Base-by-base conservation (phyloP, 2,797 vertebrate genomes). In the Balearica regulorum region DNA sequence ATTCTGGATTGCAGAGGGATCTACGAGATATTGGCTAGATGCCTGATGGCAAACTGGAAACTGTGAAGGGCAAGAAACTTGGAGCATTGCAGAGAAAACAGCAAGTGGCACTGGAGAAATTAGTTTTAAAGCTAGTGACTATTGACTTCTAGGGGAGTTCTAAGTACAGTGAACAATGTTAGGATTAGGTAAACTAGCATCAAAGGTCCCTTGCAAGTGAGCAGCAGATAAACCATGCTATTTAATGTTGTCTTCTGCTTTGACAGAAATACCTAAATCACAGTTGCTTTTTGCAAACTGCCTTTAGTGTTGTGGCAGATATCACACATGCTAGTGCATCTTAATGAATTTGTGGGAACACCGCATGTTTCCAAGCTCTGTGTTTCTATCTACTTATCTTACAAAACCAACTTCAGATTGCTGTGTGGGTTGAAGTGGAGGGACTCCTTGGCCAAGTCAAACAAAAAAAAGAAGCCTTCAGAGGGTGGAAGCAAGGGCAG, bases 261-360 rank as follows among this genome's bases (percentile, higher is more conserved):
- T 6, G 14, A 26, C 13, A 41, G 44, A 29, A 16, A 8, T 76
- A 22, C 26, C 12, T 16, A 72, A 58, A 37, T 62, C 14, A 8
- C 0, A 0, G 4, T 11, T 61, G 8, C 10, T 65, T 11, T 39
- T 81, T 5, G 31, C 54, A 58, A 39, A 13, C 43, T 21, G 51
- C 29, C 39, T 66, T 31, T 62, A 71, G 31, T 37, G 64, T 64
- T 54, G 37, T 55, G 44, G n/a, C 25, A 84, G 51, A 39, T 18
- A 61, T 77, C 17, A 31, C 19, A 14, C 0, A 1, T 75, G 16
- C 21, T 57, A 25, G 17, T n/a, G 39, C 26, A n/a, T 65, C 26
- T 53, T 49, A 53, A 39, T 64, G 39, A 55, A 35, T 60, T 55
- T 46, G 51, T 76, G 81, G 64, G 44, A 82, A 73, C 0, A 0